Base-by-base conservation (phyloP, 1,140 invertebrate genomes). In the Pomacea maculata region DNA sequence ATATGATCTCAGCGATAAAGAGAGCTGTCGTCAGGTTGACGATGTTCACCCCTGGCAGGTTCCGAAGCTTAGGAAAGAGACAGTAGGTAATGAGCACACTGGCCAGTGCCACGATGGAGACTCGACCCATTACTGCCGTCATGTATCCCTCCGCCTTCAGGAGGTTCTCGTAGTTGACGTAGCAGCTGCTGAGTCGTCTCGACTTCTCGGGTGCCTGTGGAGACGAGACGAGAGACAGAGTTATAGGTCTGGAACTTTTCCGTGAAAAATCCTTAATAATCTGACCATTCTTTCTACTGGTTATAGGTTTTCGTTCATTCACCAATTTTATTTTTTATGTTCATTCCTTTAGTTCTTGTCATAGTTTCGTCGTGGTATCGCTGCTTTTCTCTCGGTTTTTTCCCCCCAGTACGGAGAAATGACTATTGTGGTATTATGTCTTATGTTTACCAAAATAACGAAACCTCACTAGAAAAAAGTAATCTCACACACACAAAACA, bases 31-130 rank as follows among this genome's bases (percentile, higher is more conserved):
- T 92, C 12, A 94, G 83, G 73, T 92, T 93, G 80, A 93, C 90
- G 1, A 92, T 88, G 85, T 92, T 93, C 54, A 92, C 91, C 5
- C 92, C 93, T 0, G 93, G 93, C 17, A 93, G 84, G 83, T 93
- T 94, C 45, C 92, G 86, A 61, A 93, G 84, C 77, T 90, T 91
- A 25, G 90, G 88, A n/a, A 93, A 88, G 0, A 92, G 45, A 10
- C 84, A 68, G 80, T 92, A 93, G 0, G 93, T 91, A 2, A 91
- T 21, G 21, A 94, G 80, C 0, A 88, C 88, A 10, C 84, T 74
- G 14, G 85, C 64, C 74, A 90, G 82, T 12, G 86, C 86, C 64
- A 87, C 64, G 15, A 90, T 80, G 29, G 91, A 91, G 5, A 90
- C 70, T 0, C 89, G 84, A 0, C 88, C 88, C 15, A 89, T 80